Evolutionary conservation across 2,113 vertebrate genomes (phyloP).

Genomic region (Mastomys coucha): DNA sequence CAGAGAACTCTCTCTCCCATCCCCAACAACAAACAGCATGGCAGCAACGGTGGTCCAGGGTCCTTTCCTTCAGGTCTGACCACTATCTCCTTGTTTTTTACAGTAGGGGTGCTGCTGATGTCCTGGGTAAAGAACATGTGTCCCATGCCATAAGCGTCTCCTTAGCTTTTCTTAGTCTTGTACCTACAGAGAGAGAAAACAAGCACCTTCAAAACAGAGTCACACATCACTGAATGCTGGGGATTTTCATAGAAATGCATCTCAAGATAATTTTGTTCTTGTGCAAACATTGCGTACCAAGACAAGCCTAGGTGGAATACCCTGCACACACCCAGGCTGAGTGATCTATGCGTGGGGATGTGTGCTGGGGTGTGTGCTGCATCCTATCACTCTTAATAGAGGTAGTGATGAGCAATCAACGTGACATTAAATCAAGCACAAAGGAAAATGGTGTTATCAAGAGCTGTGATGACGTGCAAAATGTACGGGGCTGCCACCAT

Average conservation of each 20-base stretch:
- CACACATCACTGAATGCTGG: not conserved
- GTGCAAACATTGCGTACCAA: not conserved
- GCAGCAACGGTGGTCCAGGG: not conserved
- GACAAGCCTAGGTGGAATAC: not conserved
- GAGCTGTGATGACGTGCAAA: not conserved
- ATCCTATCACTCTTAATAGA: not conserved
- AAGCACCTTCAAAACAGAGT: not conserved
- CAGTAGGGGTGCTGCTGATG: not conserved
- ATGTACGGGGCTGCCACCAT: not conserved
- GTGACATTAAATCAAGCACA: not conserved
- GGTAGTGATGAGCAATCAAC: not conserved
- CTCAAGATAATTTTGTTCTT: not conserved
- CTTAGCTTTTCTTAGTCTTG: slow-evolving; percentile 23
- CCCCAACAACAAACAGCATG: not conserved
- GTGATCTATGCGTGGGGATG: too few relatives aligned
- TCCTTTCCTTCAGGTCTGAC: not conserved
- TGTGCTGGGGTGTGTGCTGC: not conserved
- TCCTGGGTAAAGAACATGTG: not conserved
- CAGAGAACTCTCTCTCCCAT: not conserved
- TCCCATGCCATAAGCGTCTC: not conserved
- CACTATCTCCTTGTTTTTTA: not conserved
- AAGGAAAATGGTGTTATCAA: not conserved
- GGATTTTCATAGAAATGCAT: not conserved
- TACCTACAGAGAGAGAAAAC: not conserved
- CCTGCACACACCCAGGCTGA: not conserved